These are phyloP conservation scores for Orchesellides sinensis DNA, from an alignment of 2,888 invertebrate species.

Conservation along the genomic window DNA sequence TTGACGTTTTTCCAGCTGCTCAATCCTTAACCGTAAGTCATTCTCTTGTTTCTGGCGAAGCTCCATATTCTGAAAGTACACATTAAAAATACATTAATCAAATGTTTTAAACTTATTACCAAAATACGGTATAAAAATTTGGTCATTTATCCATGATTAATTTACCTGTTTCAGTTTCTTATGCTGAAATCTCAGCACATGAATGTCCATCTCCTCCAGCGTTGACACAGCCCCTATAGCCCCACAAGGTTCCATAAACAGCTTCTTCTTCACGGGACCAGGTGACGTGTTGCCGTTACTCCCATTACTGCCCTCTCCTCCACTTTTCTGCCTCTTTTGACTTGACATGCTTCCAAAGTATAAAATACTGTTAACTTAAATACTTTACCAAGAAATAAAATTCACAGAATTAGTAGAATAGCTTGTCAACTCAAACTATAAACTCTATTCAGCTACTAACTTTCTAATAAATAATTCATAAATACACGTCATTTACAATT, in stretches of 20 bases:
- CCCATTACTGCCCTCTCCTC: background rate
- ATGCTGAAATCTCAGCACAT: conserved; percentile 44
- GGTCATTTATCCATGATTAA: background rate
- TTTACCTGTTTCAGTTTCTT: conserved; percentile 37
- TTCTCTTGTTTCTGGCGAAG: conserved; percentile 18
- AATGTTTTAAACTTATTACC: background rate
- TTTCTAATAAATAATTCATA: no score
- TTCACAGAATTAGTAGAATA: no score
- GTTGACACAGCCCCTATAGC: background rate
- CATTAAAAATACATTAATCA: background rate
- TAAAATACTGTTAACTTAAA: no score
- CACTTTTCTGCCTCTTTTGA: no score
- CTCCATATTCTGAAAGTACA: background rate
- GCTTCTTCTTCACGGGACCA: background rate
- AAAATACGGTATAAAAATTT: background rate
- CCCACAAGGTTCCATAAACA: background rate
- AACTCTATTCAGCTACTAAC: no score
- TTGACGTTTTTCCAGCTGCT: conserved; percentile 33
- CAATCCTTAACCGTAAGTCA: conserved; percentile 13
- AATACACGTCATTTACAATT: no score
- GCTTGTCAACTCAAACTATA: no score
- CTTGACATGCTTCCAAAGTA: no score
- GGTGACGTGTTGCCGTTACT: background rate
- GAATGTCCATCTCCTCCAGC: conserved; percentile 50
- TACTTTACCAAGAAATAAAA: no score